Evolutionary conservation across 37 sponge, comb jelly and placozoan species (phyloP), one percentile per base, ranked within the genome.

Genomic region (Halisarca cf. caerulea): DNA sequence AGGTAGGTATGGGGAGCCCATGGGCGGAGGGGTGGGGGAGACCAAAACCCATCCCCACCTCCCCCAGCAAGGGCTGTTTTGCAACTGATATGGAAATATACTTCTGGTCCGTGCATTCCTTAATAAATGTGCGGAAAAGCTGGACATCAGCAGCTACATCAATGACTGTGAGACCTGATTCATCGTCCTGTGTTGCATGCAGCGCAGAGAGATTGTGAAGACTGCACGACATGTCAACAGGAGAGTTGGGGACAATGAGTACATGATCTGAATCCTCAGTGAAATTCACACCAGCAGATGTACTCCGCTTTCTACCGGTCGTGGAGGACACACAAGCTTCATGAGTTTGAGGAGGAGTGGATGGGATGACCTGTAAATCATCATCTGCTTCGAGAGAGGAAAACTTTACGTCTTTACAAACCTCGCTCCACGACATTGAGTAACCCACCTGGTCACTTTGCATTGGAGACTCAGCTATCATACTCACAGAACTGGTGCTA

Each of bases 71-170:
- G 0, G 59, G 66, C 25, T 84, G 55, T 23, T 72, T 60, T 0
- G 97, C 97, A 33, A 97, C 78, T 47, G 91, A 85, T 35, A 97
- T 81, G 20, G 97, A 88, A 36, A 92, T 28, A 37, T 42, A 25
- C 23, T 6, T 69, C 82, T 97, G 95, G 30, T 84, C 88, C 43
- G 62, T 45, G 66, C 92, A 94, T 60, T 94, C 92, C n/a, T 82
- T 41, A 2, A 97, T 15, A 59, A 97, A 97, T 0, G 87, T 89
- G 32, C 90, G 73, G 69, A 92, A 92, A 42, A 94, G 85, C 17
- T 74, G 54, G 0, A 25, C 21, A 75, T 94, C 86, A 15, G 90
- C 89, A 25, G 95, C 78, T 34, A 97, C 92, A 61, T 92, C 90
- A 59, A 97, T 94, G 53, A 97, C 64, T 33, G 86, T 82, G 32